These are phyloP conservation scores for Porites rus DNA, from an alignment of 92 coral and sea anemone species.

Conservation along the genomic window DNA sequence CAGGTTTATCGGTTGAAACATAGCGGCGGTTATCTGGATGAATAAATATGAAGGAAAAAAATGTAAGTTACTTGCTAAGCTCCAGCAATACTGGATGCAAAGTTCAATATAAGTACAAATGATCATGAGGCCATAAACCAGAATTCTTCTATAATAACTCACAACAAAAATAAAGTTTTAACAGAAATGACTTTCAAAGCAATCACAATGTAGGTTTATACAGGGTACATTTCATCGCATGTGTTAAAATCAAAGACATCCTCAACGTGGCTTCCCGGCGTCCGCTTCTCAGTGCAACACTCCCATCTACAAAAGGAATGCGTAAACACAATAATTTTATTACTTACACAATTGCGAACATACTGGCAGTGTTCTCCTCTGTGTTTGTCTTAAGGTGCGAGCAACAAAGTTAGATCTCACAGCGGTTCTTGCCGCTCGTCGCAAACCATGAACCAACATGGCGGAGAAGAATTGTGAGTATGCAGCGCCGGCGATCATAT, in stretches of 20 bases:
- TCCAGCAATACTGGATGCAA: neutral
- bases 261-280: constrained; percentile 71
- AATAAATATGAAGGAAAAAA: neutral
- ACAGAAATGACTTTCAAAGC: neutral
- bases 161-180: neutral
- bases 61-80: neutral
- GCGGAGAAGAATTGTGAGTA: constrained; percentile 78
- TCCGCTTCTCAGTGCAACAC: neutral
- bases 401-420: constrained; percentile 79
- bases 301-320: neutral
- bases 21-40: constrained; percentile 82
- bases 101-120: constrained; percentile 28
- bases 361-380: constrained; percentile 82
- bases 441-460: constrained; percentile 96
- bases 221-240: constrained; percentile 27
- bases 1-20: constrained; percentile 96
- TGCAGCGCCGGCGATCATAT: constrained; percentile 62
- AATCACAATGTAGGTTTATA: neutral
- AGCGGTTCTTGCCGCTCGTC: constrained; percentile 96
- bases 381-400: constrained; percentile 83
- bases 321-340: neutral
- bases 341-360: constrained; percentile 94
- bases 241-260: constrained; percentile 33
- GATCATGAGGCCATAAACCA: neutral
- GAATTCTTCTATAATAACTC: neutral